Base-by-base conservation (phyloP, 2,797 vertebrate genomes). In the Pseudochirops corinnae region DNA sequence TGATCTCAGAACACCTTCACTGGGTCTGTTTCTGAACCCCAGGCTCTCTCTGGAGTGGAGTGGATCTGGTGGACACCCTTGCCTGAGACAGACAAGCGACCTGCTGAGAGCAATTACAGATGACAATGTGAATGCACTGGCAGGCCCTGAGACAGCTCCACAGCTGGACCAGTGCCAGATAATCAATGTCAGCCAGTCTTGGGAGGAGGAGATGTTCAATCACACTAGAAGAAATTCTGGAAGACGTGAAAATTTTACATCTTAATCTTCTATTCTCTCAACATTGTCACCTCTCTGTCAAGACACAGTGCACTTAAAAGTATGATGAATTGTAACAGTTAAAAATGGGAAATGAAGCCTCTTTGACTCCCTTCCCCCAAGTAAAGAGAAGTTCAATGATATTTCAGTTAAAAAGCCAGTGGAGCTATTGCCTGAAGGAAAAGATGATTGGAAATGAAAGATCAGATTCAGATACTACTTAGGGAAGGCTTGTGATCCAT, bases 91-190 rank as follows among this genome's bases (percentile, higher is more conserved):
- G 92, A 52, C 53, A 90, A 9, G 16, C 18, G 46, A 90, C 93
- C 29, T 0, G 52, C n/a, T 91, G 90, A 2, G 2, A 18, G 55
- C 92, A 58, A 93, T 58, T 92, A 55, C 28, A 50, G 21, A 50
- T 50, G 39, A 33, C 39, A 53, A 18, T 31, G 28, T 91, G 50
- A 91, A 91, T 7, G 14, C 14, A 5, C 52, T 55, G 52, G 29
- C 13, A 91, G 55, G 18, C 28, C 33, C 16, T 53, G 52, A 55
- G 28, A 91, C 57, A 52, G 18, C 39, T 82, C 92, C 92, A 90
- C 93, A 55, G 6, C 56, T 50, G 90, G 93, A 56, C 58, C 55
- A 92, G 24, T 33, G 96, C 93, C 97, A 95, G 52, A 16, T 31
- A 1, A 53, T 90, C 57, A 67, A 95, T 5, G 87, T 91, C 92